A percentile compares a stretch with the other conserved stretches of the same genome.
Conservation (phyloP, 2,113 vertebrate species). For the Phasianus colchicus region DNA sequence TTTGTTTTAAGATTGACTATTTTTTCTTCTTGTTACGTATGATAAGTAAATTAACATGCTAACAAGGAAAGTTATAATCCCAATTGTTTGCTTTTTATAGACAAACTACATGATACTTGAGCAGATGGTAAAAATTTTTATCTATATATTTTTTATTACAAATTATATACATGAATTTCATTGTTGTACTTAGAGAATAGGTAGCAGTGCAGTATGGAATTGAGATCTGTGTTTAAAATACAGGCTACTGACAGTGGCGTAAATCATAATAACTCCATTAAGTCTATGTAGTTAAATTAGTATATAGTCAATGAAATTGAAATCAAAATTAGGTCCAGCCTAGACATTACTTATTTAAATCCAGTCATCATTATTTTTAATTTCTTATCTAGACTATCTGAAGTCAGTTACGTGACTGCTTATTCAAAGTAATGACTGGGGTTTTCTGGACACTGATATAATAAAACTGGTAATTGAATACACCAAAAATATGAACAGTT, state of each 20-base stretch:
- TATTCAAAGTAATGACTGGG: neutral
- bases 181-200: neutral
- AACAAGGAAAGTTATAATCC: neutral
- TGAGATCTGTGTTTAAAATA: neutral
- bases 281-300: neutral
- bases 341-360: constrained; percentile 24
- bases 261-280: constrained; percentile 11
- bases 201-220: neutral
- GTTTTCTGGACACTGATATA: neutral
- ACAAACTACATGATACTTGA: neutral
- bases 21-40: neutral
- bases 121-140: neutral
- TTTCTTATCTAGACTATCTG: neutral
- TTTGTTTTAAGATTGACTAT: neutral
- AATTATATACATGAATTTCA: neutral
- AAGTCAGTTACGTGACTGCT: neutral
- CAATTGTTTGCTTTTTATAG: neutral
- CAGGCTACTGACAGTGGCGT: neutral
- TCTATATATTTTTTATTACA: neutral
- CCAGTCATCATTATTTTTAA: constrained; percentile 22
- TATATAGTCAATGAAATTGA: constrained; percentile 16
- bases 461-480: constrained; percentile 10
- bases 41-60: neutral
- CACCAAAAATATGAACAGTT: constrained; percentile 20
- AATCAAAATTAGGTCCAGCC: constrained; percentile 10